Percentiles rank a stretch among this genome's conserved stretches.
Conservation (phyloP, 2,888 invertebrate genomes). For the Cheilosia impressa region DNA sequence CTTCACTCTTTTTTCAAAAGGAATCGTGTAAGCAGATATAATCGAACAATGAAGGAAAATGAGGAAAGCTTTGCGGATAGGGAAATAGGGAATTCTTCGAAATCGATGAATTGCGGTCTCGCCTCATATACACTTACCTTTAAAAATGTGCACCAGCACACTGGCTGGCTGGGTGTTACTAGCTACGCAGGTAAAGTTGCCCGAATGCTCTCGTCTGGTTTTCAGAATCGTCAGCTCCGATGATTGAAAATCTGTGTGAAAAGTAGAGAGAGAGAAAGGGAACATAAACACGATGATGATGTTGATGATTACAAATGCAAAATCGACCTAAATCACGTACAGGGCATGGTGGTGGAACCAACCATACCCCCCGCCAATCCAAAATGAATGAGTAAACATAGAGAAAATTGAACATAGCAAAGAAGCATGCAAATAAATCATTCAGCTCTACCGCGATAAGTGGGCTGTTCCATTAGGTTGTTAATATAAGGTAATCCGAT, state of each 20-base stretch:
- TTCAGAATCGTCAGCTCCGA: slow-evolving; percentile 83
- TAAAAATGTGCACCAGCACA: slow-evolving; percentile 94
- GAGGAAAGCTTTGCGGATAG: background rate
- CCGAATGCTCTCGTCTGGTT: slow-evolving; percentile 89
- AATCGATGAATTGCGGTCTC: slow-evolving; percentile 2
- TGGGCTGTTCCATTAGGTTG: background rate
- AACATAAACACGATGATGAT: slow-evolving; percentile 2
- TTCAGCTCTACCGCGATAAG: slow-evolving; percentile 3
- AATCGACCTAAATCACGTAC: slow-evolving; percentile 30
- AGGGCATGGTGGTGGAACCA: background rate
- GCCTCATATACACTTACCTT: slow-evolving; percentile 86
- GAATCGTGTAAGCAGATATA: background rate
- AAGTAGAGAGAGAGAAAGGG: slow-evolving; percentile 10
- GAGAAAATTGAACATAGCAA: slow-evolving; percentile 85
- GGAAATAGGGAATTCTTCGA: background rate
- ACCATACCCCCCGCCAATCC: background rate
- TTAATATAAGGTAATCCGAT: background rate
- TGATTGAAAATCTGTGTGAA: slow-evolving; percentile 82
- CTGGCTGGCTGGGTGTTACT: slow-evolving; percentile 95
- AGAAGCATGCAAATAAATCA: slow-evolving; percentile 31
- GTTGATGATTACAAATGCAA: slow-evolving; percentile 18
- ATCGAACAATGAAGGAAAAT: slow-evolving; percentile 8
- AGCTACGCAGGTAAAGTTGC: slow-evolving; percentile 95
- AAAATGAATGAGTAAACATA: slow-evolving; percentile 78
- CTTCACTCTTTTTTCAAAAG: background rate